Evolutionary conservation across 2,797 vertebrate genomes (phyloP).

Genomic region (Squalus acanthias): DNA sequence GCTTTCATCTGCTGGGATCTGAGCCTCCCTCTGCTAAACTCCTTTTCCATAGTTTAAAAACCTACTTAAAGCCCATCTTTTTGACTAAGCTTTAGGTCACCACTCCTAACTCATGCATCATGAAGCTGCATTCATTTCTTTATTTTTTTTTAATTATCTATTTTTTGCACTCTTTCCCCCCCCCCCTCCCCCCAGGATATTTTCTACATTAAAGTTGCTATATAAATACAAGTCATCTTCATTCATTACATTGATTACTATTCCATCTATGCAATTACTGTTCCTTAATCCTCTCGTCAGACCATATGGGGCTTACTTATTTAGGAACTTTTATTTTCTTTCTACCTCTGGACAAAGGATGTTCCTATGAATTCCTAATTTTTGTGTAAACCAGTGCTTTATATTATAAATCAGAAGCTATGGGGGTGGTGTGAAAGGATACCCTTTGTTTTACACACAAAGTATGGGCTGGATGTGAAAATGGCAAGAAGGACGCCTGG

Average conservation of each 20-base stretch:
- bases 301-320: not conserved
- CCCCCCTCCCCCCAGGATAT: not conserved
- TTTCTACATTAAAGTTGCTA: not conserved
- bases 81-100: too few species aligned
- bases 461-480: not conserved
- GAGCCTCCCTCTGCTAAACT: too few species aligned
- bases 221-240: not conserved
- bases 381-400: not conserved
- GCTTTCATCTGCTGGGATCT: too few species aligned
- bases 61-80: too few species aligned
- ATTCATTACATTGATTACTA: not conserved
- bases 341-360: not conserved
- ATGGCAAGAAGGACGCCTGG: not conserved
- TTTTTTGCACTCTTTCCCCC: too few species aligned
- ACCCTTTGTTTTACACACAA: not conserved
- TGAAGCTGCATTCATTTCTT: too few species aligned
- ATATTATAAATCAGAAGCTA: not conserved
- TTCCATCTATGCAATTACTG: not conserved
- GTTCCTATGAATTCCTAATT: not conserved
- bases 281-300: not conserved
- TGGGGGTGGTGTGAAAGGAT: not conserved
- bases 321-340: not conserved
- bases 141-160: too few species aligned
- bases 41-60: too few species aligned
- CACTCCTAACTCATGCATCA: too few species aligned